Base-by-base conservation (phyloP, 2,888 invertebrate species). In the Sceliomorpha sp. region DNA sequence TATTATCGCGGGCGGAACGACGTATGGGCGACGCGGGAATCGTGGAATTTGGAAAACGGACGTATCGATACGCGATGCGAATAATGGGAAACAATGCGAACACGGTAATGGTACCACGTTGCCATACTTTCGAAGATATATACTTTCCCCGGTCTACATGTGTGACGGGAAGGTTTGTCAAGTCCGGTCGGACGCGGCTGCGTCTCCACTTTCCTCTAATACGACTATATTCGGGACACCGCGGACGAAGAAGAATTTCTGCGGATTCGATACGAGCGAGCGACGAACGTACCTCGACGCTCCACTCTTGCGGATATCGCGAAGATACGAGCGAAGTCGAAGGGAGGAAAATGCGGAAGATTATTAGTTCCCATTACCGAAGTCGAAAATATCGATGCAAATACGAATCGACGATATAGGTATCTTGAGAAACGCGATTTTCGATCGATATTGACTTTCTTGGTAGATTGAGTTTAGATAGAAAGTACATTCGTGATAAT, bases 141-240 rank as follows among this genome's bases (percentile, higher is more conserved):
- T 64, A 64, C 64, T 64, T 64, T 64, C 64, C 37, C 64, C 45
- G 37, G 40, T 37, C 50, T 48, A 48, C 48, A 55, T 64, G 44
- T 56, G 42, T 50, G 64, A 64, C 50, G 55, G 10, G 48, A 13
- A 24, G 48, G 29, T 50, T 63, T 63, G 55, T 55, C 55, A 32
- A 36, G 55, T 36, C 27, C 20, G 24, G 53, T 62, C 62, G 39
- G 20, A 12, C 44, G 15, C 34, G 42, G 4, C 34, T 12, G 14
- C 50, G 39, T 12, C 40, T 47, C 45, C 34, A 47, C 48, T 56
- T 39, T 37, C 45, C 34, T 47, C 55, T 56, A 56, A 50, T 44
- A 31, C 36, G 1, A 36, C 27, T 44, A 50, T 44, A 64, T 64
- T 66, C 58, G 58, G 50, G 31, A 58, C 51, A 66, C 51, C 45